Base-by-base conservation (phyloP, 35 echinoderm and acorn worm genomes). In the Heliocidaris tuberculata region DNA sequence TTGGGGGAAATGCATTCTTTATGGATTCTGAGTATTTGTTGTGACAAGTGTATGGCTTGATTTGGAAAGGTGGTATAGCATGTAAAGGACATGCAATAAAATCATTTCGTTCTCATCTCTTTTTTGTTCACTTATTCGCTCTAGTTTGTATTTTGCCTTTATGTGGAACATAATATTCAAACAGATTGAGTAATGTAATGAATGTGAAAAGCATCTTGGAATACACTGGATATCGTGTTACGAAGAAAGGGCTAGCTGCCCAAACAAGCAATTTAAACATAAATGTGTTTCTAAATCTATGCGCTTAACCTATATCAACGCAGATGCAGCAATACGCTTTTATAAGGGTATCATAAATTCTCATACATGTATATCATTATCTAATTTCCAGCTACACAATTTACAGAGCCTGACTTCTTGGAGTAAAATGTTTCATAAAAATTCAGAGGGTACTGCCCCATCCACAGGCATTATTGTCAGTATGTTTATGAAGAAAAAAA, bases 41-140 rank as follows among this genome's bases (percentile, higher is more conserved):
- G 87, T 89, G 87, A 89, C 87, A 89, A 42, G 87, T 47, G 31
- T 13, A 89, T 89, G 13, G 12, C 87, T 48, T 30, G 87, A 48
- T 89, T 89, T 17, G 15, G 87, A 48, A 32, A 89, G 87, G 32
- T 89, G 87, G 87, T 48, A 17, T 47, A 32, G 0, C 9, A 89
- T 89, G 31, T 89, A 89, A 89, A 31, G 87, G 87, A 89, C 87
- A 17, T 89, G 31, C 19, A 19, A 89, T 89, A n/a, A 89, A 89
- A 89, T 47, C 31, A 89, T 13, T 17, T 89, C 35, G 65, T n/a
- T 78, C 27, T 78, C 27, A 78, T 78, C 65, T 78, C 65, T 78
- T 21, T 70, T 78, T n/a, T 78, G 65, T 78, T 5, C 52, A 15
- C 9, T 78, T 27, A 78, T 6, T 78, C 27, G 65, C 27, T 78